phyloP scores from a whole-genome alignment of 2,797 vertebrate species.

The Xyrichtys novacula region DNA sequence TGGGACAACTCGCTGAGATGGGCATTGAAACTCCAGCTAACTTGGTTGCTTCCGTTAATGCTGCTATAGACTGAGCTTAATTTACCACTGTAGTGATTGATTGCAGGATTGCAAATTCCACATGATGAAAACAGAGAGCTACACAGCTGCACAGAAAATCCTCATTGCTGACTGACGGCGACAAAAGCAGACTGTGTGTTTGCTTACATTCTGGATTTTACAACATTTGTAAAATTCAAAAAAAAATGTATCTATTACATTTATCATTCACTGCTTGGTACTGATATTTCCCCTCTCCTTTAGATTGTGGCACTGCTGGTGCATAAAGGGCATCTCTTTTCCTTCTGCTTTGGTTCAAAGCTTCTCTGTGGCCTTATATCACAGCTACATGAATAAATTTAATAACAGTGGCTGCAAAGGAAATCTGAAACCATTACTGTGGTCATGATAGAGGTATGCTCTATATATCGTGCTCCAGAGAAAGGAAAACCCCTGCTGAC shows the following conservation, averaged over 20 bases:
- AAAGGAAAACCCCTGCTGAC: conserved; percentile 21
- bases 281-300: conserved; percentile 5
- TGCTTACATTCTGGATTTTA: too few relatives aligned
- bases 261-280: background rate
- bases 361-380: conserved; percentile 10
- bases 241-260: background rate
- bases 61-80: too few relatives aligned
- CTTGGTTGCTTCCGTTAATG: too few relatives aligned
- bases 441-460: conserved; percentile 13
- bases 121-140: too few relatives aligned
- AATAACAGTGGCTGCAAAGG: conserved; percentile 21
- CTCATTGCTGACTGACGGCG: too few relatives aligned
- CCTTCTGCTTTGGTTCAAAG: conserved; percentile 21
- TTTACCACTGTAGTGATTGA: too few relatives aligned
- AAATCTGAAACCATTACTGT: conserved; percentile 18
- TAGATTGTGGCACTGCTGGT: conserved; percentile 5
- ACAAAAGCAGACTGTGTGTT: too few relatives aligned
- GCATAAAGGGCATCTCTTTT: background rate
- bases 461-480: conserved; percentile 27
- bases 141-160: too few relatives aligned
- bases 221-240: too few relatives aligned
- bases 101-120: too few relatives aligned
- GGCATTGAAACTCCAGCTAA: too few relatives aligned
- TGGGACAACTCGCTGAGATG: too few relatives aligned
- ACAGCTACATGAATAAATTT: conserved; percentile 27